Evolutionary conservation across 2,888 invertebrate species (phyloP).

Genomic region (Atethmia centrago): DNA sequence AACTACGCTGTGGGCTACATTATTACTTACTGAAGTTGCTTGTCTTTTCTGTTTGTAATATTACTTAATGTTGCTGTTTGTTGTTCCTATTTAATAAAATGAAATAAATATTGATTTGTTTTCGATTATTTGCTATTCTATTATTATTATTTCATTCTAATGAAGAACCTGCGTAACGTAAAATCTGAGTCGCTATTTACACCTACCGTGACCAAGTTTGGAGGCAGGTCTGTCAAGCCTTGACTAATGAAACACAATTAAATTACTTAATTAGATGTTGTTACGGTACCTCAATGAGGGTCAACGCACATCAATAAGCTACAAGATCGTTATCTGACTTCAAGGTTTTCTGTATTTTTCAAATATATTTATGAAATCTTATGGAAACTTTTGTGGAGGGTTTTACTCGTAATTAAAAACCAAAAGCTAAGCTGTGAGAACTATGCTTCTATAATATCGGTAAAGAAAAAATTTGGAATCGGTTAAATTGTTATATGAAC

Average conservation of each 20-base stretch:
- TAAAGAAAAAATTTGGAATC: background rate
- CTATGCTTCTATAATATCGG: background rate
- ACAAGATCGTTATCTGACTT: background rate
- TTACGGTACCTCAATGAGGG: background rate
- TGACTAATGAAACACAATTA: background rate
- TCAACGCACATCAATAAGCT: background rate
- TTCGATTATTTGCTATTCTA: background rate
- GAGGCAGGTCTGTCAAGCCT: background rate
- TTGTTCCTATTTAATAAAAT: background rate
- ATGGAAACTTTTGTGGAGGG: too few species aligned
- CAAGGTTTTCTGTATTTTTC: background rate
- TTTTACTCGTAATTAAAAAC: background rate
- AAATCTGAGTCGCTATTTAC: background rate
- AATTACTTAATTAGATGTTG: background rate
- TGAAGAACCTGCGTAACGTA: background rate
- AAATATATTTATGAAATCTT: too few species aligned
- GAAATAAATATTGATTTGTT: conserved; percentile 1
- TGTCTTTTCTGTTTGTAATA: background rate
- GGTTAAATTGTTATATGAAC: background rate
- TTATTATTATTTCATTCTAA: background rate
- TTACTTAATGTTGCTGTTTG: background rate
- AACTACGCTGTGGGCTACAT: background rate
- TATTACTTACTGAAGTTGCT: background rate
- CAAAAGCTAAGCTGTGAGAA: background rate
- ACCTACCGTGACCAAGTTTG: background rate